Percentiles rank a stretch among this genome's conserved stretches.
Evolutionary conservation across 92 coral and sea anemone genomes (phyloP).

Genomic region (Palythoa caribaeorum): DNA sequence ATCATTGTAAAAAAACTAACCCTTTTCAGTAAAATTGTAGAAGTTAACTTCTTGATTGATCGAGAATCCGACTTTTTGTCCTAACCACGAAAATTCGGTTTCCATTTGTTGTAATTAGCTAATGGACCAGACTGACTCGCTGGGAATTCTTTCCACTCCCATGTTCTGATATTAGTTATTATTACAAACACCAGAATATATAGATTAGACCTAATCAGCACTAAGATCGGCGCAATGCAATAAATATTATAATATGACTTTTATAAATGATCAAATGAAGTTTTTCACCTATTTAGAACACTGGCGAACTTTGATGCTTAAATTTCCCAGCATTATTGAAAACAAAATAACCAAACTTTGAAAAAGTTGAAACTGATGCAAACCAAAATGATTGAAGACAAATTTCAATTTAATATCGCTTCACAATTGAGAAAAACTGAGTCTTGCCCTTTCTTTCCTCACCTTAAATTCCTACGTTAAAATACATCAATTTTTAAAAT

Average conservation of each 20-base stretch:
- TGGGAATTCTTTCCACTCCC: conserved; percentile 31
- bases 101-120: conserved; percentile 42
- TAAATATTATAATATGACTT: conserved; percentile 15
- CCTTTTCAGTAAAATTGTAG: background rate
- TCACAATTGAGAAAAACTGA: background rate
- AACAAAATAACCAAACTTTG: background rate
- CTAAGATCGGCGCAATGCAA: conserved; percentile 25
- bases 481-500: conserved; percentile 14
- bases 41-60: background rate
- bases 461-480: no score
- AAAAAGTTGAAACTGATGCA: conserved; percentile 5
- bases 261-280: conserved; percentile 11
- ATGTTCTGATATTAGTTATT: conserved; percentile 57
- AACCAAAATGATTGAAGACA: background rate
- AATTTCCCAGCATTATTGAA: background rate
- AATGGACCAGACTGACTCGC: conserved; percentile 43
- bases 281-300: conserved; percentile 3
- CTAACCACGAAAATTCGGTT: conserved; percentile 32
- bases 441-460: background rate
- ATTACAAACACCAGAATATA: conserved; percentile 60
- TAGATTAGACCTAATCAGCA: conserved; percentile 73
- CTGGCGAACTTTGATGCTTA: background rate
- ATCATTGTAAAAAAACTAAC: background rate
- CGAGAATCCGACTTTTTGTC: background rate
- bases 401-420: background rate